Base-by-base conservation (phyloP, 2,113 vertebrate genomes). In the Alligator sinensis region DNA sequence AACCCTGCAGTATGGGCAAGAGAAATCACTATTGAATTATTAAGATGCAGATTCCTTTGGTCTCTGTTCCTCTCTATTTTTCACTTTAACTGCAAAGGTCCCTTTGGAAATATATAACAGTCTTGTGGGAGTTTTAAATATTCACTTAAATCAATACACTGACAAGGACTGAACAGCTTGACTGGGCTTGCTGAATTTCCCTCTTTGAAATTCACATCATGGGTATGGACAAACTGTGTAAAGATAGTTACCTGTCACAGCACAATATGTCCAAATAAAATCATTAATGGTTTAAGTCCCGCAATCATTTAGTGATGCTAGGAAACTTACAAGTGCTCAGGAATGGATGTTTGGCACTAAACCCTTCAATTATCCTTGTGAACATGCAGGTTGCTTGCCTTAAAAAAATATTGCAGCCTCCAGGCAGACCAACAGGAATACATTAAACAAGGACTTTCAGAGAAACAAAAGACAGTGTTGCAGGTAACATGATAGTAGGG, bases 101-200 rank as follows among this genome's bases (percentile, higher is more conserved):
- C 61, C 76, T 93, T 86, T 87, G 59, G 30, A 95, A 84, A 77
- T 27, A 80, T 9, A 10, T 72, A 93, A 19, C 58, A 82, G 14
- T 82, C 86, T 89, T 84, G n/a, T 64, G 74, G 17, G 82, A 75
- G 13, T 90, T 95, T 94, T 86, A 92, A 95, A 91, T 90, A 88
- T 77, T 92, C 77, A 47, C 66, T 91, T 93, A 91, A 93, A 92
- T 96, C 93, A 92, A 90, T 87, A 95, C 10, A 59, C 38, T 68
- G 82, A 90, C 72, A 92, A 86, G n/a, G 81, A 59, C 30, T 86
- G 87, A 95, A 93, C 55, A 61, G 47, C 78, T 87, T 86, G 84
- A 90, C 92, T 82, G 62, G 28, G 12, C 74, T 82, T 72, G 54
- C 21, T 89, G 60, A 61, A 81, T 88, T 84, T 91, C 89, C 83